Conservation (phyloP, 2,888 invertebrate genomes). For the Calameuta idolon region DNA sequence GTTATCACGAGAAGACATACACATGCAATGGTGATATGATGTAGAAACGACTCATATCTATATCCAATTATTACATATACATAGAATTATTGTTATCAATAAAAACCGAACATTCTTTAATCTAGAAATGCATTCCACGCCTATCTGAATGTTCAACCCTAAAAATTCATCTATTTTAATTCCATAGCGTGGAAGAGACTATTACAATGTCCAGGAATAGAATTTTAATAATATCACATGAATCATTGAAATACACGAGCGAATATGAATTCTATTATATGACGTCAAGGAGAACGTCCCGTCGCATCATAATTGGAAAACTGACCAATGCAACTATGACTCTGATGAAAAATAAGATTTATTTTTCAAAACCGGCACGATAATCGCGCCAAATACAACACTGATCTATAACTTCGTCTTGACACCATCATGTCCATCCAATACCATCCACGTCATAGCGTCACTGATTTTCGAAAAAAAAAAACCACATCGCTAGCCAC, state of each 20-base stretch:
- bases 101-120: background rate
- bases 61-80: constrained; percentile 25
- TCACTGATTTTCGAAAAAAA: background rate
- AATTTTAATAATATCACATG: constrained; percentile 40
- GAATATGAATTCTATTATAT: constrained; percentile 22
- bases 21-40: background rate
- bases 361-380: background rate
- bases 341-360: background rate
- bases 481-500: background rate
- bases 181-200: constrained; percentile 3
- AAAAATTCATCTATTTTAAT: background rate
- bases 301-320: constrained; percentile 26
- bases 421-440: background rate
- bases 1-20: background rate
- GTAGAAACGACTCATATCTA: background rate
- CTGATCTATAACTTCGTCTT: background rate
- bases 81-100: constrained; percentile 20
- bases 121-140: background rate
- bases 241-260: constrained; percentile 30
- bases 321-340: background rate
- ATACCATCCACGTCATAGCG: background rate
- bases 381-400: background rate
- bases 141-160: background rate
- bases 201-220: constrained; percentile 4
- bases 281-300: constrained; percentile 28